A percentile compares a stretch with the other conserved stretches of the same genome.
Conservation (phyloP, 53 echinoderm and acorn worm genomes). For the Antedon mediterranea region DNA sequence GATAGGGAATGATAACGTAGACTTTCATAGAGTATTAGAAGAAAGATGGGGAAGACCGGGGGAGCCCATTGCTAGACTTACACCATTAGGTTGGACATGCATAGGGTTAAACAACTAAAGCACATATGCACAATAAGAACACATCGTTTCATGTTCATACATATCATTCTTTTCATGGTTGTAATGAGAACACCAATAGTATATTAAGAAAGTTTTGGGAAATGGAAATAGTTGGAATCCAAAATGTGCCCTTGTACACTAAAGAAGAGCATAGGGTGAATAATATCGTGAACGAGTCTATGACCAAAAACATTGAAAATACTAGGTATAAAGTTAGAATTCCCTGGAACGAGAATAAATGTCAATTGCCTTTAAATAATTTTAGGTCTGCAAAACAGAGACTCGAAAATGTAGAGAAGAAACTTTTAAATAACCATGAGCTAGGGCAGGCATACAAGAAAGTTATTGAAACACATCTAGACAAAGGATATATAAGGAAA, state of each 20-base stretch:
- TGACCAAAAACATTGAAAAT: background rate
- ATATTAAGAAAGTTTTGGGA: slow-evolving; percentile 10
- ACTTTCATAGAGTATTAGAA: slow-evolving; percentile 12
- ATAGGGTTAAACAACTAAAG: slow-evolving; percentile 13
- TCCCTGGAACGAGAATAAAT: slow-evolving; percentile 10
- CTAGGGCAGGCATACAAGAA: slow-evolving; percentile 4
- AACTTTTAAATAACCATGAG: background rate
- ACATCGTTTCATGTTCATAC: slow-evolving; percentile 3
- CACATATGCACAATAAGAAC: background rate
- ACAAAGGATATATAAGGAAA: background rate
- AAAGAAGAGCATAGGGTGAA: slow-evolving; percentile 5
- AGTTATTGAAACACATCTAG: background rate
- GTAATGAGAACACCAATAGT: background rate
- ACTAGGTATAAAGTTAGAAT: slow-evolving; percentile 3
- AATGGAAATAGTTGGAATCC: slow-evolving; percentile 1
- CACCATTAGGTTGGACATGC: slow-evolving; percentile 11
- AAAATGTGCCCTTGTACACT: background rate
- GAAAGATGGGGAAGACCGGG: slow-evolving; percentile 10
- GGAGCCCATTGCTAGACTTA: slow-evolving; percentile 17
- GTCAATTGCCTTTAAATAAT: background rate
- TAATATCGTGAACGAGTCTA: background rate
- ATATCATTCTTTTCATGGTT: background rate
- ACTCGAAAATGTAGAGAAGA: slow-evolving; percentile 6
- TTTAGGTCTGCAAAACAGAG: background rate
- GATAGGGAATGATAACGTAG: slow-evolving; percentile 7